Base-by-base conservation (phyloP, 2,888 invertebrate species). In the Caenorhabditis zanzibari region DNA sequence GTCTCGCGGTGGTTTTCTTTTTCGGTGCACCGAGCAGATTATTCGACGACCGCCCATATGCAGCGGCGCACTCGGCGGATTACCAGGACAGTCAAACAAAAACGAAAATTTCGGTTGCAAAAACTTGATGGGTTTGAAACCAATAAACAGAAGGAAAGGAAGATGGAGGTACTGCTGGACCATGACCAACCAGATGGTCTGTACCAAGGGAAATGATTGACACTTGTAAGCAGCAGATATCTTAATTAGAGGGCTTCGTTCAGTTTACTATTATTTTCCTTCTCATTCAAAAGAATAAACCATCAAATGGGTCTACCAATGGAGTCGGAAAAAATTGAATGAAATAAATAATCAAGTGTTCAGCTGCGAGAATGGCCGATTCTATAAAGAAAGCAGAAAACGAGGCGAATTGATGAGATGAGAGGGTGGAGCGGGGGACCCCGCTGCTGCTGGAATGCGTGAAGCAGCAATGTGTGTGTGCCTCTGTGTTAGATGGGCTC, bases 41-140 rank as follows among this genome's bases (percentile, higher is more conserved):
- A 66, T 44, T 63, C 63, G 54, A 49, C 10, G 69, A 52, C 47
- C 47, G 19, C 19, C 68, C 77, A 69, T 49, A 69, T 64, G 63
- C 63, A 64, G 47, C 52, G 68, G 69, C 59, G 77, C 68, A 76
- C 75, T 47, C 58, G 28, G 44, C 35, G 68, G 77, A 77, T 77
- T 77, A 77, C 74, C 54, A 74, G 54, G 52, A 44, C 56, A 35
- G 76, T 68, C 76, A 76, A 68, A 76, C 76, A 76, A 47, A 66
- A 63, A 44, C 14, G 38, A 49, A 61, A 24, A 24, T 52, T 54
- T 19, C n/a, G 38, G 74, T 61, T 38, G n/a, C 49, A 26, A 68
- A 73, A 54, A 63, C 68, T 68, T 76, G 64, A 52, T 19, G 3
- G 54, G 14, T 54, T 54, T 54, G 26, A 38, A 47, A 58, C n/a